phyloP scores from a whole-genome alignment of 2,113 vertebrate species.

The Tragelaphus imberbis region DNA sequence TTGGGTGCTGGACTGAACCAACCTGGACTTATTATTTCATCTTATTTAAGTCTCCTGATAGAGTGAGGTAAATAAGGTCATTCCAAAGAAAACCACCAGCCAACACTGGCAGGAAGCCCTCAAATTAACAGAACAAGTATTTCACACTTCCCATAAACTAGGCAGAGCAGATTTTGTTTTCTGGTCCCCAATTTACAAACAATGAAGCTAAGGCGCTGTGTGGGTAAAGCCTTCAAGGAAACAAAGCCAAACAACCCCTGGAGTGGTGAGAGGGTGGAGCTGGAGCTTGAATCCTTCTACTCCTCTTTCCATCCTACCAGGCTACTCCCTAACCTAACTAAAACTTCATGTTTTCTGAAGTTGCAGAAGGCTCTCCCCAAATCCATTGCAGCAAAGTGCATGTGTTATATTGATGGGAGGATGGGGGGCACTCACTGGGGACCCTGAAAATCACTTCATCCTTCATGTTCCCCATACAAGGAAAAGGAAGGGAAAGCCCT shows the following conservation, averaged over 20 bases:
- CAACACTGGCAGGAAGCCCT: background rate
- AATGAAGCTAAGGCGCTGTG: background rate
- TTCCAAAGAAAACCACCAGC: background rate
- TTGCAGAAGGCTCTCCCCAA: background rate
- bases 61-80: background rate
- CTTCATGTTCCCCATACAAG: background rate
- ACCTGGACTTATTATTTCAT: background rate
- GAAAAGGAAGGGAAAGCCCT: background rate
- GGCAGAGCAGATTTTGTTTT: background rate
- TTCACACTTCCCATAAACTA: background rate
- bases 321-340: background rate
- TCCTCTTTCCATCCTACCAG: background rate
- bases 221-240: background rate
- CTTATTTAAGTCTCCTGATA: background rate
- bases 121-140: background rate
- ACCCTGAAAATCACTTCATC: background rate
- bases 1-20: background rate
- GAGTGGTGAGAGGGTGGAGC: background rate
- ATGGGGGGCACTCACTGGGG: background rate
- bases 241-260: background rate
- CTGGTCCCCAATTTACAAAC: background rate
- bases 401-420: background rate
- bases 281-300: background rate
- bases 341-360: background rate
- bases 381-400: background rate